phyloP scores from a whole-genome alignment of 2,888 invertebrate genomes.

The Harpalus rufipes region DNA sequence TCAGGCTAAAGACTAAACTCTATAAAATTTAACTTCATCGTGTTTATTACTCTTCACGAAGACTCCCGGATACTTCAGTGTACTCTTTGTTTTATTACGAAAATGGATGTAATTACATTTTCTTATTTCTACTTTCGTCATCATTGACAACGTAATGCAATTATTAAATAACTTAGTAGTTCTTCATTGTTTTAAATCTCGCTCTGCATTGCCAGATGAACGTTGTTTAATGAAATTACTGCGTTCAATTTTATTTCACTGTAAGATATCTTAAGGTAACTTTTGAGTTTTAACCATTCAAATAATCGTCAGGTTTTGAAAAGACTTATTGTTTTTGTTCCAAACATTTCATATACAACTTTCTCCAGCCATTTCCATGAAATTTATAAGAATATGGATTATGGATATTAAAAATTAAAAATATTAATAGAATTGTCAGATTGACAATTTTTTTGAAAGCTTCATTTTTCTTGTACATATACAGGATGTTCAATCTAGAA shows the following conservation, averaged over 20 bases:
- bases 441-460: no score
- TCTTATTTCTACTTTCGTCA: conserved; percentile 48
- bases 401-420: no score
- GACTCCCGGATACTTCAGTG: conserved; percentile 24
- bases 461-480: no score
- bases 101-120: conserved; percentile 64
- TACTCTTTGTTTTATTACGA: conserved; percentile 59
- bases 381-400: not conserved
- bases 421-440: no score
- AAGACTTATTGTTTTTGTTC: not conserved
- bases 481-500: no score
- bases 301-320: not conserved
- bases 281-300: not conserved
- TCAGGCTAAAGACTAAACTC: conserved; percentile 64
- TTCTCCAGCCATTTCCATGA: not conserved
- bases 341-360: not conserved
- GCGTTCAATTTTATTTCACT: not conserved
- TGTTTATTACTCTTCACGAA: conserved; percentile 61
- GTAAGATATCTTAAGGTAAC: not conserved
- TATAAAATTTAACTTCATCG: conserved; percentile 63
- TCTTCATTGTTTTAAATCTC: conserved; percentile 26
- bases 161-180: conserved; percentile 51
- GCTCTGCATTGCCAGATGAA: not conserved
- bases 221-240: conserved; percentile 5
- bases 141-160: conserved; percentile 42